These are phyloP conservation scores for Phoeniculus purpureus DNA, from an alignment of 2,797 vertebrate genomes.

Conservation along the genomic window DNA sequence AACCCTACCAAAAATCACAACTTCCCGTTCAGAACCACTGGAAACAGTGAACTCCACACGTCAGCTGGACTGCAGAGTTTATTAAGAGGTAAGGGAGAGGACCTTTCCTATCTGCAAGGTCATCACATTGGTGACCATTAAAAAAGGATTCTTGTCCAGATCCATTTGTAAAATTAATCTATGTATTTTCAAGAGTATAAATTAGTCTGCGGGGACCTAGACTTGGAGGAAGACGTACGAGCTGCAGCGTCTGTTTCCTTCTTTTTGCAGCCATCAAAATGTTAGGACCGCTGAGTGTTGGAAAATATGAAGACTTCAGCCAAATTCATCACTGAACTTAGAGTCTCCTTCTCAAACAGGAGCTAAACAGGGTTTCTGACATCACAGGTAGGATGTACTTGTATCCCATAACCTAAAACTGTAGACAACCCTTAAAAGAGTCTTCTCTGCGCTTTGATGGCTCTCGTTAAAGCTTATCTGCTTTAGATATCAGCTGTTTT, in stretches of 20 bases:
- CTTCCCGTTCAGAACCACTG: not conserved
- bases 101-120: slow-evolving; percentile 18
- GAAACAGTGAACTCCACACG: not conserved
- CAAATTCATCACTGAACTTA: not conserved
- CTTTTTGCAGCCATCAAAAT: slow-evolving; percentile 4
- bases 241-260: not conserved
- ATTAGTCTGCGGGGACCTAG: not conserved
- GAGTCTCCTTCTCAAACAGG: not conserved
- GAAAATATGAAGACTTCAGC: not conserved
- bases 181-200: slow-evolving; percentile 8
- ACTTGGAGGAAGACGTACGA: not conserved
- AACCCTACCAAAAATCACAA: not conserved
- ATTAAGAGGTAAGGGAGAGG: slow-evolving; percentile 1
- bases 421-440: not conserved
- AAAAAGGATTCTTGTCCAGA: slow-evolving; percentile 24
- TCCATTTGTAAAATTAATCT: slow-evolving; percentile 56
- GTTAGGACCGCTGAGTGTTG: not conserved
- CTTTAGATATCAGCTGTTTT: not conserved
- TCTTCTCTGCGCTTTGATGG: not conserved
- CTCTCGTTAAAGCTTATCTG: not conserved
- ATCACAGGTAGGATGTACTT: not conserved
- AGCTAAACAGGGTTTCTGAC: not conserved
- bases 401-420: not conserved
- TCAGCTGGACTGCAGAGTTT: slow-evolving; percentile 1
- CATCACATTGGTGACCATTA: slow-evolving; percentile 42